Evolutionary conservation across 35 echinoderm and acorn worm species (phyloP).

Genomic region (Heliocidaris erythrogramma): DNA sequence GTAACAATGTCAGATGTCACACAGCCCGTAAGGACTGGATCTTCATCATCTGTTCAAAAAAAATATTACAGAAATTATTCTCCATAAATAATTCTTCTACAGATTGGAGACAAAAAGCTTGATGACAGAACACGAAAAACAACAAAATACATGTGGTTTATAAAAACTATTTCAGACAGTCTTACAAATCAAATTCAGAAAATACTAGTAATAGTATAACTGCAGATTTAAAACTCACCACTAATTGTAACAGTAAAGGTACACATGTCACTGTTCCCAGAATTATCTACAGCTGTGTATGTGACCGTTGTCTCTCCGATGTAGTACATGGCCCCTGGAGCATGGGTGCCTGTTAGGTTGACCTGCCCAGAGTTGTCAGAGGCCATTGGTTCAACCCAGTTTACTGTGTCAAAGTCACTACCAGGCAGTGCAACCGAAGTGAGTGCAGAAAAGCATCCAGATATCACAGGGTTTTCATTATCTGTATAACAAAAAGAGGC

Average conservation of each 20-base stretch:
- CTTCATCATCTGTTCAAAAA: not conserved
- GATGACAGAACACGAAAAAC: too few relatives aligned
- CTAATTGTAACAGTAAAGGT: not conserved
- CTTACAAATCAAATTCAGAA: too few relatives aligned
- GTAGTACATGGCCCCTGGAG: not conserved
- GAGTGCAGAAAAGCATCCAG: not conserved
- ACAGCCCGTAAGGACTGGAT: not conserved
- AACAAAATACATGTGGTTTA: too few relatives aligned
- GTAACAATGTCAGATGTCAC: not conserved
- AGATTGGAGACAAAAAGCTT: too few relatives aligned
- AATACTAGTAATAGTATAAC: too few relatives aligned
- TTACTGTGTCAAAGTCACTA: not conserved
- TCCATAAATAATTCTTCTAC: not conserved
- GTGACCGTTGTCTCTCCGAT: not conserved
- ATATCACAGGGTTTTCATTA: not conserved
- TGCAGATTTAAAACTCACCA: not conserved
- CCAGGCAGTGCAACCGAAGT: not conserved
- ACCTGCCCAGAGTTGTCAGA: slow-evolving; percentile 12
- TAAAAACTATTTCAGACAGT: too few relatives aligned
- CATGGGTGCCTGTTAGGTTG: not conserved
- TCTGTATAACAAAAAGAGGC: not conserved
- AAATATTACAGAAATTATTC: not conserved
- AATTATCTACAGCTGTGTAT: not conserved
- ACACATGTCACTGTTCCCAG: slow-evolving; percentile 23
- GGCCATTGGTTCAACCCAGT: not conserved